Percentiles rank a stretch among this genome's conserved stretches.
Conservation (phyloP, 2,797 vertebrate genomes). For the Platyrinchus mystaceus region DNA sequence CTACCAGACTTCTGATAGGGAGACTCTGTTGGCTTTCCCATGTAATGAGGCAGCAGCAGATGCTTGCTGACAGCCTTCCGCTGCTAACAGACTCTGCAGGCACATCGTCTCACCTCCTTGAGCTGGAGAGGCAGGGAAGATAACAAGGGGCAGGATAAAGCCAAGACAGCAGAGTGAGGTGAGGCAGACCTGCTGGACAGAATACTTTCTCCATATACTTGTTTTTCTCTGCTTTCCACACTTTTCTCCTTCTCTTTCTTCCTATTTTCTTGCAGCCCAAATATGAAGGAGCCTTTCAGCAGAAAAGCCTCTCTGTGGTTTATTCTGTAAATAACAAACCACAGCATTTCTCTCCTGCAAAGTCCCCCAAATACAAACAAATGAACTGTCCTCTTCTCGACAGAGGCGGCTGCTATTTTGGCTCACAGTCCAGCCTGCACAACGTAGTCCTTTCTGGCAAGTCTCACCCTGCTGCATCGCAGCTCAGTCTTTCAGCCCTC, state of each 20-base stretch:
- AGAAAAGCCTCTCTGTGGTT: not conserved
- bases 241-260: not conserved
- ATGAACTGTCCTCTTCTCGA: not conserved
- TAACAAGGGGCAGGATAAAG: not conserved
- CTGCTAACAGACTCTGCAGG: not conserved
- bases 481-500: not conserved
- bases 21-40: not conserved
- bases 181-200: not conserved
- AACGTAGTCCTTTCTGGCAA: not conserved
- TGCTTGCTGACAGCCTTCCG: not conserved
- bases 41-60: not conserved
- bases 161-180: rapidly evolving
- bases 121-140: not conserved
- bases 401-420: not conserved
- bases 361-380: not conserved
- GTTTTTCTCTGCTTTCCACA: not conserved
- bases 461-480: not conserved
- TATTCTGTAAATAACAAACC: not conserved
- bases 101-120: rapidly evolving
- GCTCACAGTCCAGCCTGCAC: not conserved
- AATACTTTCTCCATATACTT: not conserved
- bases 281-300: not conserved
- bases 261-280: not conserved
- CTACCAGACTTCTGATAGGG: rapidly evolving
- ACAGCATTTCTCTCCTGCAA: not conserved